A percentile compares a stretch with the other conserved stretches of the same genome.
These are phyloP conservation scores for Acanthosepion lycidas DNA, from an alignment of 2,888 invertebrate species.

Conservation along the genomic window DNA sequence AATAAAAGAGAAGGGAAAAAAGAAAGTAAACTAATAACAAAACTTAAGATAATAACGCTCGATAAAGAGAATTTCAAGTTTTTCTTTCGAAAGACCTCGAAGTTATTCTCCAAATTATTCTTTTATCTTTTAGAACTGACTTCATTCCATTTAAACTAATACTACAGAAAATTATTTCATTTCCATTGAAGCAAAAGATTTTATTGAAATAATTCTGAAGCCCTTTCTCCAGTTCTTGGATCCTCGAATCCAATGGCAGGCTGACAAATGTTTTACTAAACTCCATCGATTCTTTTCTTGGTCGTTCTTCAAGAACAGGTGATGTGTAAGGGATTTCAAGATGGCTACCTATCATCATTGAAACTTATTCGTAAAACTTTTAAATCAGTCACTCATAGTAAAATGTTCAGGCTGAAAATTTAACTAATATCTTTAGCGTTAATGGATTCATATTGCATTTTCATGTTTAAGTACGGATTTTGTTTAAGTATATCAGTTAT, in stretches of 20 bases:
- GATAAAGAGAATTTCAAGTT: not conserved
- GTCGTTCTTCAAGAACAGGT: not conserved
- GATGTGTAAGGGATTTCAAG: not conserved
- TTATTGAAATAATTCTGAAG: not conserved
- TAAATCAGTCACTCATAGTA: not conserved
- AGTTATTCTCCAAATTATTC: not conserved
- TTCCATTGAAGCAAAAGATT: conserved; percentile 11
- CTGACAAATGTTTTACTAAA: not conserved
- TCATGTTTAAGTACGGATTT: too few relatives aligned
- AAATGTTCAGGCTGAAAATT: too few relatives aligned
- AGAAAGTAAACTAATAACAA: not conserved
- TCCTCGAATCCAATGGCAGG: not conserved
- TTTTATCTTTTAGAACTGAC: not conserved
- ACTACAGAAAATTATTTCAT: conserved; percentile 33
- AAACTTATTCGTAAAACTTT: not conserved
- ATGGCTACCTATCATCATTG: not conserved
- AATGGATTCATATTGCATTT: too few relatives aligned
- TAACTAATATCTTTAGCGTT: too few relatives aligned
- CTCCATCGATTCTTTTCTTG: not conserved
- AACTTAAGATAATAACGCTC: too few relatives aligned
- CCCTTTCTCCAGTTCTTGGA: not conserved
- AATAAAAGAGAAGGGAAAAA: not conserved
- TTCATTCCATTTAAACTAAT: not conserved
- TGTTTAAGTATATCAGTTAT: too few relatives aligned
- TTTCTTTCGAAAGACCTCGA: not conserved